Evolutionary conservation across 2,113 vertebrate genomes (phyloP).

Genomic region (Himantopus leucocephalus): DNA sequence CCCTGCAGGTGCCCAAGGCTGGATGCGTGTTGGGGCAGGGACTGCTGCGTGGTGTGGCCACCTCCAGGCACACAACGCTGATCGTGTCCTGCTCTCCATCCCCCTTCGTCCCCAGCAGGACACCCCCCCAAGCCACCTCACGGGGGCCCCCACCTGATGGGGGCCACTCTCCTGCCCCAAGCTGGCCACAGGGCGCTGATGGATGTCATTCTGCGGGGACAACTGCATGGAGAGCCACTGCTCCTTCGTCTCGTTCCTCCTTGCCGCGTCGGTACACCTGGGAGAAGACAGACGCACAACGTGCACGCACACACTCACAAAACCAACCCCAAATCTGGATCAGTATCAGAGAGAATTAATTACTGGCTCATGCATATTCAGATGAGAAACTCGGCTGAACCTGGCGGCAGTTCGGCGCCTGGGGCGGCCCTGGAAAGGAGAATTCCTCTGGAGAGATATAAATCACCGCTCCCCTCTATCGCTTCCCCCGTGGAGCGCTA

Average conservation of each 20-base stretch:
- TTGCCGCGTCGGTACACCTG: background rate
- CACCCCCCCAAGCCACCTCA: background rate
- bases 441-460: slow-evolving; percentile 56
- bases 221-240: background rate
- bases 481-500: background rate
- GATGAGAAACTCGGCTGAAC: slow-evolving; percentile 63
- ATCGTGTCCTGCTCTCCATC: background rate
- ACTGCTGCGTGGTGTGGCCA: background rate
- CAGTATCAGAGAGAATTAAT: slow-evolving; percentile 69
- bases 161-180: background rate
- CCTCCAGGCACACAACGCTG: fast-evolving
- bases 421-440: slow-evolving; percentile 34
- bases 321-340: slow-evolving; percentile 57
- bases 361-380: slow-evolving; percentile 61
- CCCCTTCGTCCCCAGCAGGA: background rate
- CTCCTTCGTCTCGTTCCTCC: background rate
- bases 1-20: background rate
- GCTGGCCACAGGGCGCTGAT: fast-evolving
- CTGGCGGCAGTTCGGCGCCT: slow-evolving; percentile 32
- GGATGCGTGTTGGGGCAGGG: background rate
- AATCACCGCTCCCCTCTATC: slow-evolving; percentile 33
- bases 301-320: background rate
- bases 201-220: background rate
- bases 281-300: background rate
- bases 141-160: background rate